Evolutionary conservation across 2,113 vertebrate species (phyloP).

Genomic region (Trachemys scripta): DNA sequence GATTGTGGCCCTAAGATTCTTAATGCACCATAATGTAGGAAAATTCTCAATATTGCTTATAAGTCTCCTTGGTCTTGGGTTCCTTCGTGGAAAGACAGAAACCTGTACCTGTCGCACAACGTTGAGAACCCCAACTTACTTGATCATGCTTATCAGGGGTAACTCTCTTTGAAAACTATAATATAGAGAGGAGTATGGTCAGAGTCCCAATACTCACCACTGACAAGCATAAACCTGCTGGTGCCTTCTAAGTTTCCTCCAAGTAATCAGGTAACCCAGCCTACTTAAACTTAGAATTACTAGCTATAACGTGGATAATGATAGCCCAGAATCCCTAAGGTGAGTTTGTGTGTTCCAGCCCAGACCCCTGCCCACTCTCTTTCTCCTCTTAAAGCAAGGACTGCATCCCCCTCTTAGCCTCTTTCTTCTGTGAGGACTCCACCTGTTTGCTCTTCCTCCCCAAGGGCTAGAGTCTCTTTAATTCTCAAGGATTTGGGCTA

Average conservation of each 20-base stretch:
- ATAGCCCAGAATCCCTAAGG: too few relatives aligned
- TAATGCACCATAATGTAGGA: neutral
- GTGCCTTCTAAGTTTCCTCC: neutral
- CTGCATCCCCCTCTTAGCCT: too few relatives aligned
- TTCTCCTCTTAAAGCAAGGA: neutral
- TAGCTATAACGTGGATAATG: neutral
- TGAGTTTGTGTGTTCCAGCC: neutral
- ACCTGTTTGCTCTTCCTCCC: too few relatives aligned
- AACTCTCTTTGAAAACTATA: neutral
- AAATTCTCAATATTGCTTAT: neutral
- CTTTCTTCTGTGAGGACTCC: too few relatives aligned
- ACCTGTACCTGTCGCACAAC: neutral
- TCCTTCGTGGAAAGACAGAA: neutral
- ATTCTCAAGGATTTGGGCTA: neutral
- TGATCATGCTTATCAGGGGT: neutral
- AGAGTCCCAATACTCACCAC: neutral
- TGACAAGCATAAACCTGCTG: neutral
- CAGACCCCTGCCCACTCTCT: neutral
- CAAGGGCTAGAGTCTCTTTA: neutral
- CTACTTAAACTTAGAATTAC: neutral
- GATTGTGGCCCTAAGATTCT: neutral
- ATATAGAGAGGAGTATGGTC: neutral
- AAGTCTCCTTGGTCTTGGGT: neutral
- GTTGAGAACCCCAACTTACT: neutral
- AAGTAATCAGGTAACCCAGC: neutral